Evolutionary conservation across 2,797 vertebrate genomes (phyloP).

Genomic region (Etheostoma nigrum): DNA sequence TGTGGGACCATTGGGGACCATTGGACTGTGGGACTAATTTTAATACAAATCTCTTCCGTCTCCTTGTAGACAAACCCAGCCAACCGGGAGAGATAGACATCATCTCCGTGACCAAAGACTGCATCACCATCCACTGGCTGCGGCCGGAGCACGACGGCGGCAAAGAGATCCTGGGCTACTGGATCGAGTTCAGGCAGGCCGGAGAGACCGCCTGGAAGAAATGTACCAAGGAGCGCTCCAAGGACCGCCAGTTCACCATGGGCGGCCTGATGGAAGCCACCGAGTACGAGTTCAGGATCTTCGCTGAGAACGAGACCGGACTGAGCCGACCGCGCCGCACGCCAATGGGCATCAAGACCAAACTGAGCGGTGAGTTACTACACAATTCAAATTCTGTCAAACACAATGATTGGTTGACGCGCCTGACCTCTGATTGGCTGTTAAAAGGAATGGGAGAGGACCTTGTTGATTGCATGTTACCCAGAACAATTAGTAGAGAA

Average conservation of each 20-base stretch:
- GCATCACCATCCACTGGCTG: conserved; percentile 97
- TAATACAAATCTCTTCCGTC: not conserved
- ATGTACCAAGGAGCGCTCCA: conserved; percentile 95
- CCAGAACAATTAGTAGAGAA: too few relatives aligned
- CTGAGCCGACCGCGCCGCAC: conserved; percentile 96
- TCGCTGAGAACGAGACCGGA: conserved; percentile 96
- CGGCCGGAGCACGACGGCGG: conserved; percentile 96
- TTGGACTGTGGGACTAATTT: too few relatives aligned
- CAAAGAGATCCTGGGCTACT: conserved; percentile 98
- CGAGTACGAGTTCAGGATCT: conserved; percentile 97
- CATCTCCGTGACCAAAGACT: conserved; percentile 94
- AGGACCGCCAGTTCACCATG: conserved; percentile 96
- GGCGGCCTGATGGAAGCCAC: conserved; percentile 97
- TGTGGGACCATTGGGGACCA: too few relatives aligned
- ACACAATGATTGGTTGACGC: not conserved
- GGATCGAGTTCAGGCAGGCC: conserved; percentile 96
- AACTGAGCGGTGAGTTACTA: conserved; percentile 92
- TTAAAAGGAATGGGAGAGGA: too few relatives aligned
- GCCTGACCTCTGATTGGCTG: too few relatives aligned
- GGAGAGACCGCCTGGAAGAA: conserved; percentile 99
- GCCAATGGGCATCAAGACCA: conserved; percentile 97
- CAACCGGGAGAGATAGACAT: conserved; percentile 99
- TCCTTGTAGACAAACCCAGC: conserved; percentile 92
- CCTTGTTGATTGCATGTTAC: too few relatives aligned
- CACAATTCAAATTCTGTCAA: not conserved